Base-by-base conservation (phyloP, 2,113 vertebrate species). In the Oxyruncus cristatus region DNA sequence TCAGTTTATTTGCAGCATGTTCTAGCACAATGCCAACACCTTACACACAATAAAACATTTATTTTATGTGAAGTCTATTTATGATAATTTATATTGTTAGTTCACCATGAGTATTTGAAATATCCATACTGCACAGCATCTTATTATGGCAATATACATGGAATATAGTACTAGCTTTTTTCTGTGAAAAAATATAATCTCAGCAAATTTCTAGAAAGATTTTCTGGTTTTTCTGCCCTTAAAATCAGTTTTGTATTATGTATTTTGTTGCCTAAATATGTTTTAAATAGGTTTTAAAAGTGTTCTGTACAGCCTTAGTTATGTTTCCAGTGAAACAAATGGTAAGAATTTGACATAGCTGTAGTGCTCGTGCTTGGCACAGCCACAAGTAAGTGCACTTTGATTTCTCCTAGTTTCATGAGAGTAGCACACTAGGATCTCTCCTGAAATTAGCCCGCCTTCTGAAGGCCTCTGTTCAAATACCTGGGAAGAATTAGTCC, bases 1-100 rank as follows among this genome's bases (percentile, higher is more conserved):
- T 97, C 80, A 94, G 35, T 52, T 97, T 97, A 96, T 97, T 97
- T 97, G 89, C 86, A 91, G 83, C 95, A 83, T 97, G 92, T 93
- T 97, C 97, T 98, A 97, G 95, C 94, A 91, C 95, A 81, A 93
- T 76, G 88, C 95, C 97, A 97, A 96, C 53, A 95, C 95, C 94
- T 92, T 96, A 55, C 91, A 94, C 67, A 94, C 94, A 97, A 91
- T 39, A 73, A 46, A 92, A 85, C 97, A 96, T 97, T 97, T 98
- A 95, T 96, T 96, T 97, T 96, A 97, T 86, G 59, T 28, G 63
- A 95, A 73, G 72, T 88, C 37, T 82, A 93, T 92, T 95, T 95
- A 96, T 88, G 67, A 95, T 78, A 96, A 96, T 97, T 89, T 95
- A 96, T 75, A 91, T 94, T 97, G 92, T 96, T 92, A 96, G 58